A percentile compares a stretch with the other conserved stretches of the same genome.
These are phyloP conservation scores for Phainopepla nitens DNA, from an alignment of 2,113 vertebrate genomes.

Conservation along the genomic window DNA sequence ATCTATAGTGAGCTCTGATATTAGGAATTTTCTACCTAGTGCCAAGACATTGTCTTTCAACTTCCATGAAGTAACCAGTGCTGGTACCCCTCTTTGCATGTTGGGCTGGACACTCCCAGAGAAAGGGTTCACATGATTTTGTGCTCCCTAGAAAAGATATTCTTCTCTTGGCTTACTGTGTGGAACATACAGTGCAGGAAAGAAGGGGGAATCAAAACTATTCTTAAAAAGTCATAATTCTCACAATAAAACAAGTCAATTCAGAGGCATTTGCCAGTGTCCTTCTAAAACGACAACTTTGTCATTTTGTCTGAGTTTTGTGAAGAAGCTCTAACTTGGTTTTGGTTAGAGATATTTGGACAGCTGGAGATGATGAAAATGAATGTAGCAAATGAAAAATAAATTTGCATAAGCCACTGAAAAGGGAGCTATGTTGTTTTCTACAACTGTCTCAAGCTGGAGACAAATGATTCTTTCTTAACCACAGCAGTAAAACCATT, in stretches of 20 bases:
- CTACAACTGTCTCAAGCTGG: background rate
- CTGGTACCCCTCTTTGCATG: accelerated
- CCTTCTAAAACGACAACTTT: background rate
- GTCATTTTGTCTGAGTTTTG: background rate
- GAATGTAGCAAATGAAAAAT: background rate
- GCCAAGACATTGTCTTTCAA: background rate
- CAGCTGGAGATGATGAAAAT: background rate
- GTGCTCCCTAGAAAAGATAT: background rate
- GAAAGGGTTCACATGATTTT: background rate
- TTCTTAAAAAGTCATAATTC: background rate
- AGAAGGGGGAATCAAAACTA: background rate
- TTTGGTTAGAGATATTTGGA: background rate
- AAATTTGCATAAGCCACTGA: background rate
- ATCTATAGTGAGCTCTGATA: background rate
- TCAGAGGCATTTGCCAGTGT: background rate
- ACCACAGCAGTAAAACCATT: background rate
- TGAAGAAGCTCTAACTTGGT: background rate
- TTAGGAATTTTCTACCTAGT: background rate
- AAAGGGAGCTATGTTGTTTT: background rate
- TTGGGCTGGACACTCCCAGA: background rate
- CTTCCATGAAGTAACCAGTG: background rate
- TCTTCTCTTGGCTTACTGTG: background rate
- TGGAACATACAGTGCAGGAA: background rate
- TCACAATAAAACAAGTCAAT: background rate
- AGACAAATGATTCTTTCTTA: background rate